Percentiles rank a stretch among this genome's conserved stretches.
Evolutionary conservation across 2,797 vertebrate genomes (phyloP).

Genomic region (Cottoperca gobio): DNA sequence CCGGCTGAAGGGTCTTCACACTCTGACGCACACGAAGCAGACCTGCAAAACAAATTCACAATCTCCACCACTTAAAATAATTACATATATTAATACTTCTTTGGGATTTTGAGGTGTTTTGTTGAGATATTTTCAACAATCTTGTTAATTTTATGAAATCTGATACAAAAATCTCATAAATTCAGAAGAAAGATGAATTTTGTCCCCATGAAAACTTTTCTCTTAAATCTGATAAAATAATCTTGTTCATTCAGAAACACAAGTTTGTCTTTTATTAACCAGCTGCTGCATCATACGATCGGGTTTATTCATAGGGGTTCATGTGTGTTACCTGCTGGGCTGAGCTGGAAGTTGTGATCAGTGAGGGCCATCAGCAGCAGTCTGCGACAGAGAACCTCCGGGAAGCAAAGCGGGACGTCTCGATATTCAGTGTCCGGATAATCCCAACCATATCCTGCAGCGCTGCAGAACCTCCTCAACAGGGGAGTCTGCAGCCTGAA

Average conservation of each 20-base stretch:
- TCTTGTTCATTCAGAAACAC: too few species aligned
- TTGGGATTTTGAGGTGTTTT: too few species aligned
- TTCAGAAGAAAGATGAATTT: too few species aligned
- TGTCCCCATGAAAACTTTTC: too few species aligned
- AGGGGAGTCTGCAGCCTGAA: slow-evolving; percentile 60
- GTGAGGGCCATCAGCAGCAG: slow-evolving; percentile 72
- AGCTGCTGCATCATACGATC: neutral
- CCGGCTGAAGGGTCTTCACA: slow-evolving; percentile 70
- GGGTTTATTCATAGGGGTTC: too few species aligned
- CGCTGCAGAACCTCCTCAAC: slow-evolving; percentile 78
- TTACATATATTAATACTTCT: too few species aligned
- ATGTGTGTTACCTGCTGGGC: slow-evolving; percentile 70
- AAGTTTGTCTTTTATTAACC: too few species aligned
- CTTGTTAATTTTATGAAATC: too few species aligned
- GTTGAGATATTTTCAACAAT: too few species aligned
- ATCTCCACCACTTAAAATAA: neutral
- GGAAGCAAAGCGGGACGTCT: slow-evolving; percentile 80
- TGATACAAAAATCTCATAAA: too few species aligned
- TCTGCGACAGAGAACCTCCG: slow-evolving; percentile 66
- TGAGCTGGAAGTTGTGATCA: slow-evolving; percentile 68
- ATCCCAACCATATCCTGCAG: slow-evolving; percentile 82
- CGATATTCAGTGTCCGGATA: slow-evolving; percentile 81
- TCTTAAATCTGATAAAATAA: too few species aligned
- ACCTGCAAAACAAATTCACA: slow-evolving; percentile 51
- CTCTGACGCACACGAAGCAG: slow-evolving; percentile 70